Base-by-base conservation (phyloP, 2,888 invertebrate species). In the Harpalus rufipes region DNA sequence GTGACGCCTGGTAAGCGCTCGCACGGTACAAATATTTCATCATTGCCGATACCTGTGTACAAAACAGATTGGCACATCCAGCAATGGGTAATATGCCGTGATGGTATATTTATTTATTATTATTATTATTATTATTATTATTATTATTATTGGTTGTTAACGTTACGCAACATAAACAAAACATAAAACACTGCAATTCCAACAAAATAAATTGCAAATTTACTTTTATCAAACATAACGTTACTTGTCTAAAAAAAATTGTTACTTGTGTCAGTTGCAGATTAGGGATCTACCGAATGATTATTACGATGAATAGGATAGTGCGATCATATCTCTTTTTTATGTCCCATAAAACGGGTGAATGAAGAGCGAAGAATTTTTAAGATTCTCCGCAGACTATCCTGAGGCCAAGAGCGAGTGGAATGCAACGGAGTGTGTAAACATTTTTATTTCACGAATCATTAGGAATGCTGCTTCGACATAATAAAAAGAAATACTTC, bases 401-500 rank as follows among this genome's bases (percentile, higher is more conserved):
- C 39, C n/a, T 25, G 39, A 68, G 68, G 68, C 32, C 25, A 68
- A 32, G 32, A 39, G n/a, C 68, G 32, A 39, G 39, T 39, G 68
- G 68, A 68, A 68, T 74, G 72, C 51, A 44, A 16, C 72, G 44
- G 41, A 41, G 72, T 74, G 72, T 44, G 44, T 44, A 74, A 74
- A 74, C 72, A 74, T 74, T 74, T 74, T 44, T 74, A 74, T 74
- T 74, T 74, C 72, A 74, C 72, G 72, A 74, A 44, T 74, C 72
- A 74, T 74, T 74, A 74, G 72, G 72, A 74, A 74, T 74, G 72
- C 72, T 74, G 41, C 68, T 68, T 74, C 72, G 44, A 44, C 51
- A 74, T 74, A 74, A 44, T 74, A 74, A 74, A 44, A 74, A 74
- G 72, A 74, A 74, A 74, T 74, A 74, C 72, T 74, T 74, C 72